Percentiles rank a stretch among this genome's conserved stretches.
Evolutionary conservation across 2,113 vertebrate species (phyloP).

Genomic region (Rallus limicola): DNA sequence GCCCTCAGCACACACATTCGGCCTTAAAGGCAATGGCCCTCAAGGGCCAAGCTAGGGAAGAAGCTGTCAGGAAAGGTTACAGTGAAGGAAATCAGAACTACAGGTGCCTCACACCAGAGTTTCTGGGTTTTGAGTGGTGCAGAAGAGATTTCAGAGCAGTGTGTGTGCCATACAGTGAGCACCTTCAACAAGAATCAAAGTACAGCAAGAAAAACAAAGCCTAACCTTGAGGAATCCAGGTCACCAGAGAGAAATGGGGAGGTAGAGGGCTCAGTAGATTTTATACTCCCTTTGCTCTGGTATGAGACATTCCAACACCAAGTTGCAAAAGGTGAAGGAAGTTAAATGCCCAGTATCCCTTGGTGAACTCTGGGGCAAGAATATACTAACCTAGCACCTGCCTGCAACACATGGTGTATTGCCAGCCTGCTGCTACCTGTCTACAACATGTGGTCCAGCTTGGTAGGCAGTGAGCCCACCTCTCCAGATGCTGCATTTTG

Average conservation of each 20-base stretch:
- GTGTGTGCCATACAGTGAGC: not conserved
- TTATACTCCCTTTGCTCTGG: not conserved
- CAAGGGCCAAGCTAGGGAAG: not conserved
- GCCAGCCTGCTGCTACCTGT: not conserved
- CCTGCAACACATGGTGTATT: not conserved
- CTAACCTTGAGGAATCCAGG: not conserved
- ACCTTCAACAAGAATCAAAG: not conserved
- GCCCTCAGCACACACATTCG: not conserved
- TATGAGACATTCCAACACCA: not conserved
- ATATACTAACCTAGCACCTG: not conserved
- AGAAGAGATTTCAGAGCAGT: not conserved
- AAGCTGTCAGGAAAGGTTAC: not conserved
- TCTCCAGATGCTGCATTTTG: not conserved
- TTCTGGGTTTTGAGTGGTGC: not conserved
- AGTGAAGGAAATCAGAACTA: not conserved
- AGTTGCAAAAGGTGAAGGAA: not conserved
- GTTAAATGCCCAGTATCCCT: not conserved
- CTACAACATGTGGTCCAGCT: not conserved
- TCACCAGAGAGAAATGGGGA: not conserved
- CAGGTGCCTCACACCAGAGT: not conserved
- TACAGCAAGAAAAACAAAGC: not conserved
- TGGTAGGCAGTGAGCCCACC: not conserved
- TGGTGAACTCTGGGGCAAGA: not conserved
- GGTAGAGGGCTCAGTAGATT: not conserved
- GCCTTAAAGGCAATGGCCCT: not conserved